A percentile compares a stretch with the other conserved stretches of the same genome.
These are phyloP conservation scores for Flexamia atlantica DNA, from an alignment of 2,888 invertebrate species.

Conservation along the genomic window DNA sequence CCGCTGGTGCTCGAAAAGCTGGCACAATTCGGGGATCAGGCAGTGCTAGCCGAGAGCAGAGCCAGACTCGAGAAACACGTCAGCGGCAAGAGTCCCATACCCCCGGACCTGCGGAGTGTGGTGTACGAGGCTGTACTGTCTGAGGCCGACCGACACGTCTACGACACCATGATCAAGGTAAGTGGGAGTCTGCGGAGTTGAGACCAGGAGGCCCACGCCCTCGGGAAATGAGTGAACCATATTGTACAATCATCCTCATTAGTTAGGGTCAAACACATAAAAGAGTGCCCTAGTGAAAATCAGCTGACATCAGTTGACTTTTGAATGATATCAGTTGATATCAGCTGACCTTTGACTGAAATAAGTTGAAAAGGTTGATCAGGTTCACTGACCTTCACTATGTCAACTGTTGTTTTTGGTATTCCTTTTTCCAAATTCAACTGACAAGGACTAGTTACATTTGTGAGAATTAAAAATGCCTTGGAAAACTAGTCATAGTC, in stretches of 20 bases:
- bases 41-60: slow-evolving; percentile 87
- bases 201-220: slow-evolving; percentile 79
- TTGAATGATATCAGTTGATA: no score
- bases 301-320: no score
- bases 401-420: no score
- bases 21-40: slow-evolving; percentile 89
- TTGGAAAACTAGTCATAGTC: no score
- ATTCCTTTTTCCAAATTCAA: no score
- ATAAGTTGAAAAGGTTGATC: slow-evolving; percentile 83
- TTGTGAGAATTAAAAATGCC: no score
- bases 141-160: slow-evolving; percentile 84
- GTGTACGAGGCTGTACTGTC: slow-evolving; percentile 92
- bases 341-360: slow-evolving; percentile 83
- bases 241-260: slow-evolving; percentile 93
- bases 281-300: no score
- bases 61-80: slow-evolving; percentile 81
- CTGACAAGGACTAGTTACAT: no score
- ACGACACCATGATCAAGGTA: slow-evolving; percentile 86
- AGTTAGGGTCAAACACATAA: no score
- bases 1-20: slow-evolving; percentile 90
- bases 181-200: no score
- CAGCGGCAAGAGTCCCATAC: slow-evolving; percentile 79
- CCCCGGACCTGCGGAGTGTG: slow-evolving; percentile 92
- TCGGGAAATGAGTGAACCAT: slow-evolving; percentile 94
- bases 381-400: no score